phyloP scores from a whole-genome alignment of 2,113 vertebrate genomes.

The Meleagris gallopavo region DNA sequence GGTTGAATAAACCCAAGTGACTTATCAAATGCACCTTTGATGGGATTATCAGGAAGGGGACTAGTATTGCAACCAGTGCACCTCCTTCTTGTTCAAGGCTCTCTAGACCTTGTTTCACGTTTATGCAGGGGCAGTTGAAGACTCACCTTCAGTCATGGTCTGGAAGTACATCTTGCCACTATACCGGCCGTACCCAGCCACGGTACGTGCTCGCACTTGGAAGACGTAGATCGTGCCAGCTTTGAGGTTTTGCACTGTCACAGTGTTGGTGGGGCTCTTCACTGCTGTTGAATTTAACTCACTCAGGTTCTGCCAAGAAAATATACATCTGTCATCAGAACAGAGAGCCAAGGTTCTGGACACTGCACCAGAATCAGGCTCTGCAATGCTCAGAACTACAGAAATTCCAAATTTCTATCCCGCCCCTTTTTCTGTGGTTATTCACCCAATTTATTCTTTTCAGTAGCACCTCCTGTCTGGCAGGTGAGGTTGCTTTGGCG shows the following conservation, averaged over 20 bases:
- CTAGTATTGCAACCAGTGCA: not conserved
- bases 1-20: not conserved
- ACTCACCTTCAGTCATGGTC: constrained; percentile 95
- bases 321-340: not conserved
- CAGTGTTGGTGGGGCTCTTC: constrained; percentile 93
- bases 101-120: not conserved
- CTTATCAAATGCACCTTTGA: not conserved
- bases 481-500: not conserved
- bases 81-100: not conserved
- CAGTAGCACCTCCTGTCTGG: not conserved
- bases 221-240: constrained; percentile 95
- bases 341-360: not conserved
- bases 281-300: constrained; percentile 91
- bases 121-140: not conserved
- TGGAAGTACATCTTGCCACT: constrained; percentile 99
- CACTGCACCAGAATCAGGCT: fast-evolving
- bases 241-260: constrained; percentile 87
- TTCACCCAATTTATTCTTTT: not conserved
- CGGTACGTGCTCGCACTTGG: constrained; percentile 94
- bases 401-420: not conserved
- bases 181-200: constrained; percentile 94
- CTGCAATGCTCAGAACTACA: not conserved
- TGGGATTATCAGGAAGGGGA: not conserved
- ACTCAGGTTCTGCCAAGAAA: constrained; percentile 82
- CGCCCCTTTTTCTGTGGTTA: not conserved